Evolutionary conservation across 2,113 vertebrate genomes (phyloP).

Genomic region (Poecilia latipinna): DNA sequence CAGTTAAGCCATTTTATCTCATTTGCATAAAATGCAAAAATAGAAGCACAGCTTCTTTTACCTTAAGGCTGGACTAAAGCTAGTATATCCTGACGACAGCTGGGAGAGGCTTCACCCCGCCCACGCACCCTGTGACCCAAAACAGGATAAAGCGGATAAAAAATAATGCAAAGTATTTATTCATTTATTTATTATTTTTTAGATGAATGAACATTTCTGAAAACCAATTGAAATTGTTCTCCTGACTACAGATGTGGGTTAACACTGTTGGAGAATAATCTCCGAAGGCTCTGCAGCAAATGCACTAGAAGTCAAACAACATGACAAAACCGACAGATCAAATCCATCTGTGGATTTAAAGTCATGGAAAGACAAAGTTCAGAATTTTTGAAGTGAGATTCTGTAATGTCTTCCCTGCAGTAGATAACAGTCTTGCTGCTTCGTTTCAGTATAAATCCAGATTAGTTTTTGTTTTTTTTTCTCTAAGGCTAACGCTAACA

Average conservation of each 20-base stretch:
- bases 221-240: neutral
- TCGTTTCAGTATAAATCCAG: no score
- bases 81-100: neutral
- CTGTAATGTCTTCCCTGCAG: no score
- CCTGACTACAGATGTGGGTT: neutral
- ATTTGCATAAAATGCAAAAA: neutral
- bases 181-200: neutral
- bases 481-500: no score
- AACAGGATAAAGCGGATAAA: neutral
- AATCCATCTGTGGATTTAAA: neutral
- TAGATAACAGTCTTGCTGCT: no score
- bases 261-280: neutral
- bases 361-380: no score
- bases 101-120: neutral
- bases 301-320: neutral
- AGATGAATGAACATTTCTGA: neutral
- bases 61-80: neutral
- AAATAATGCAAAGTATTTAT: neutral
- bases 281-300: neutral
- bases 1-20: neutral
- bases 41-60: neutral
- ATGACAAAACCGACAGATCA: constrained; percentile 24
- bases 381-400: no score
- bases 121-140: neutral
- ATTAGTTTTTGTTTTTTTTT: no score